These are phyloP conservation scores for Empidonax alnorum DNA, from an alignment of 2,113 vertebrate species.

Conservation along the genomic window DNA sequence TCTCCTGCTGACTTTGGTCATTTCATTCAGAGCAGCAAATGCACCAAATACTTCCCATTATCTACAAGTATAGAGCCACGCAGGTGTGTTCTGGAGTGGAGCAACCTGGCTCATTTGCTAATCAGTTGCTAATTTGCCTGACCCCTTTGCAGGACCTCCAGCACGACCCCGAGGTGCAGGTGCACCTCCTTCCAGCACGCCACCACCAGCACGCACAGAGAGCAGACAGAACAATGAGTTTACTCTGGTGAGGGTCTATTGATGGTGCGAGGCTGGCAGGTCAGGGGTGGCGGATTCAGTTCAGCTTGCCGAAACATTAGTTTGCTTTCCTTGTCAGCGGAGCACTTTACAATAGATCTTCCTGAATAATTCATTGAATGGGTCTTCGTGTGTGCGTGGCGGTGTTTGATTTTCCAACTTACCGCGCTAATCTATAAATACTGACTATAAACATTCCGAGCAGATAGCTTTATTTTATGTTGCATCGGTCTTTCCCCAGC, in stretches of 20 bases:
- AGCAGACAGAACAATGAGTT: background rate
- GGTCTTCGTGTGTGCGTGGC: background rate
- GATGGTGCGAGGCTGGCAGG: background rate
- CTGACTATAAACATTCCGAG: constrained; percentile 45
- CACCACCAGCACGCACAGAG: background rate
- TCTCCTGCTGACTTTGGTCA: background rate
- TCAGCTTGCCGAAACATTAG: background rate
- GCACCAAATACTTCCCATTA: background rate
- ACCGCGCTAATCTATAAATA: constrained; percentile 58
- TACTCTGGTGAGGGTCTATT: background rate
- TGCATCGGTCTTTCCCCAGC: background rate
- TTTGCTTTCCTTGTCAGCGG: background rate
- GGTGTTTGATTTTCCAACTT: constrained; percentile 2
- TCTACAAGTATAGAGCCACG: fast-evolving
- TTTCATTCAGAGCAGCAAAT: background rate
- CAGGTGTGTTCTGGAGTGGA: background rate
- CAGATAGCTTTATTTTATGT: constrained; percentile 52
- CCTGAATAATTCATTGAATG: constrained; percentile 46
- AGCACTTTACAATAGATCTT: background rate
- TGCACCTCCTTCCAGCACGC: background rate
- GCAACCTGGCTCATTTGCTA: background rate
- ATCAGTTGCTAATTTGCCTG: background rate
- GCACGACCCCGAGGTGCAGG: background rate
- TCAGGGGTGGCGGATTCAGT: background rate
- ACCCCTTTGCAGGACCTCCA: background rate